These are phyloP conservation scores for Parelbella ahira DNA, from an alignment of 2,888 invertebrate genomes.

Conservation along the genomic window DNA sequence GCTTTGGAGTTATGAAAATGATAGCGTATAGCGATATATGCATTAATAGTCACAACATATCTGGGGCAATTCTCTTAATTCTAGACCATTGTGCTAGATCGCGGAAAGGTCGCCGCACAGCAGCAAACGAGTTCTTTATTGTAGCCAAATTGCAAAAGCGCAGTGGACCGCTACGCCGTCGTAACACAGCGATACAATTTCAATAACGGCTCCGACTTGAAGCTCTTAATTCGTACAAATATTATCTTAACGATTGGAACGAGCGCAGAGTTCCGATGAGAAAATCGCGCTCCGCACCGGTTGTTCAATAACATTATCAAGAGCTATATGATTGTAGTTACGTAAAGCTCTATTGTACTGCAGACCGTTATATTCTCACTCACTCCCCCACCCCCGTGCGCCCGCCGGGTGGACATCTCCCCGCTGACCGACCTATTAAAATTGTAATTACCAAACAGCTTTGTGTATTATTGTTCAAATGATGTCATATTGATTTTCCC, in stretches of 20 bases:
- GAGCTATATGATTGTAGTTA: slow-evolving; percentile 60
- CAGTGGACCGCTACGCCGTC: too few relatives aligned
- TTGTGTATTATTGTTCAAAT: slow-evolving; percentile 64
- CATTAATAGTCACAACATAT: too few relatives aligned
- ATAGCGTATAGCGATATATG: too few relatives aligned
- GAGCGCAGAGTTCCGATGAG: slow-evolving; percentile 28
- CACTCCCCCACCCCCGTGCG: slow-evolving; percentile 30
- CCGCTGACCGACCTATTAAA: slow-evolving; percentile 72
- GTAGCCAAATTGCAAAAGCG: too few relatives aligned
- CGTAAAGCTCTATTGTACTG: slow-evolving; percentile 53
- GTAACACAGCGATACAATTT: too few relatives aligned
- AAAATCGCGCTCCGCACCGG: slow-evolving; percentile 36
- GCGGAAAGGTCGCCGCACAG: too few relatives aligned
- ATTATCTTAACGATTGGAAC: slow-evolving; percentile 18
- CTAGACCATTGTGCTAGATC: too few relatives aligned
- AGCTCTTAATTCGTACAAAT: too few relatives aligned
- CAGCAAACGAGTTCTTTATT: too few relatives aligned
- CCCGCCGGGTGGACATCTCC: slow-evolving; percentile 30
- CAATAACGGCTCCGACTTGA: too few relatives aligned
- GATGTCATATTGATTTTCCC: slow-evolving; percentile 57
- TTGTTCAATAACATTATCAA: slow-evolving; percentile 49
- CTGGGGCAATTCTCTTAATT: too few relatives aligned
- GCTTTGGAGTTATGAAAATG: too few relatives aligned
- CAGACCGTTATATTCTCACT: slow-evolving; percentile 41
- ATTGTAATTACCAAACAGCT: slow-evolving; percentile 67